These are phyloP conservation scores for Zaprionus ornatus DNA, from an alignment of 1,140 invertebrate species.

Conservation along the genomic window DNA sequence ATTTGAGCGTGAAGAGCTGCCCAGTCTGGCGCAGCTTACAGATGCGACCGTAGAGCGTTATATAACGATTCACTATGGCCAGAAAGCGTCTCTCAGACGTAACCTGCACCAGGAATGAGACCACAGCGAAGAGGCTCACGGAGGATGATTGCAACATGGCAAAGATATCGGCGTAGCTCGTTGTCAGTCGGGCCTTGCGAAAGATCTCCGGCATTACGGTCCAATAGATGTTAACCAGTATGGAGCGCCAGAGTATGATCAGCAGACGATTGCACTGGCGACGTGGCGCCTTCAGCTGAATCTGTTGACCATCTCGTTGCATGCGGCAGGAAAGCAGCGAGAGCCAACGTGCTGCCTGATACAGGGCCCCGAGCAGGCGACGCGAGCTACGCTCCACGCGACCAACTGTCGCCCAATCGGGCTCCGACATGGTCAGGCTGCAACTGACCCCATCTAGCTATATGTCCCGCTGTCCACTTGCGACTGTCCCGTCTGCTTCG, in stretches of 20 bases:
- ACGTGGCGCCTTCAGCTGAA: conserved; percentile 36
- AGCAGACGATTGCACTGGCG: conserved; percentile 45
- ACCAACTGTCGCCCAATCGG: conserved; percentile 4
- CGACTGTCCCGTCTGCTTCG: not conserved
- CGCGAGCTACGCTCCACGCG: conserved; percentile 48
- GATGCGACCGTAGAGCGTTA: conserved; percentile 57
- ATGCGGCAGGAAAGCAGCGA: conserved; percentile 50
- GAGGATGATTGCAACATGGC: conserved; percentile 40
- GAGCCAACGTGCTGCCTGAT: conserved; percentile 44
- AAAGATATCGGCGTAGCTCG: conserved; percentile 57
- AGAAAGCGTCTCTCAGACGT: conserved; percentile 39
- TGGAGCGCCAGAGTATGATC: conserved; percentile 48
- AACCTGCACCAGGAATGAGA: conserved; percentile 57
- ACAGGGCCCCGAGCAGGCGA: conserved; percentile 43
- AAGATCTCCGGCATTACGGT: conserved; percentile 33
- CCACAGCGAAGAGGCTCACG: conserved; percentile 51
- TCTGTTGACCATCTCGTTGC: not conserved
- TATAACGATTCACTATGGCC: conserved; percentile 58
- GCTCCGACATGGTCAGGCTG: conserved; percentile 33
- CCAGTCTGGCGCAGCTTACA: conserved; percentile 4
- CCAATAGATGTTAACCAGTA: conserved; percentile 52
- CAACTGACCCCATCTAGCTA: conserved; percentile 41
- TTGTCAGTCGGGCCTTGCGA: not conserved
- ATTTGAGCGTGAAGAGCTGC: conserved; percentile 51
- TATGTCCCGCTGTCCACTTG: not conserved